A percentile compares a stretch with the other conserved stretches of the same genome.
Conservation (phyloP, 2,797 vertebrate species). For the Anguilla megastoma region DNA sequence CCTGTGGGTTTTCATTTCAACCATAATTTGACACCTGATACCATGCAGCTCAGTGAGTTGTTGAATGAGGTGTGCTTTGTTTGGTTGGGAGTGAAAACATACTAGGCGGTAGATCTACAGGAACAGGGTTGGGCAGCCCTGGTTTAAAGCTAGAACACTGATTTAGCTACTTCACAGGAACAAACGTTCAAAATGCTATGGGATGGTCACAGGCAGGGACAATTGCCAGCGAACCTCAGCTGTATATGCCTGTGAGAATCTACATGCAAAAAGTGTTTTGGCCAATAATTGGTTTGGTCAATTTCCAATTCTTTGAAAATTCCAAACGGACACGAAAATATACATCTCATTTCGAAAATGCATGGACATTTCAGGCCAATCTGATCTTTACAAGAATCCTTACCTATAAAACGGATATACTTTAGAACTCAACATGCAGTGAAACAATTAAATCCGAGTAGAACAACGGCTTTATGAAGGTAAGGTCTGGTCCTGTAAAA, state of each 20-base stretch:
- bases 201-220: too few relatives aligned
- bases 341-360: background rate
- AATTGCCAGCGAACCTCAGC: too few relatives aligned
- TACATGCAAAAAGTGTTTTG: background rate
- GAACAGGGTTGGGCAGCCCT: too few relatives aligned
- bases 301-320: background rate
- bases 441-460: slow-evolving; percentile 8
- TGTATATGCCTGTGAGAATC: background rate
- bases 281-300: background rate
- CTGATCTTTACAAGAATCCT: background rate
- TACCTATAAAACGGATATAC: background rate
- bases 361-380: background rate
- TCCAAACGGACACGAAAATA: background rate
- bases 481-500: slow-evolving; percentile 14
- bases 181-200: too few relatives aligned
- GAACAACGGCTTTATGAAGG: slow-evolving; percentile 5
- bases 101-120: too few relatives aligned
- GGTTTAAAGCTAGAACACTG: background rate
- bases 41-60: too few relatives aligned
- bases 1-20: too few relatives aligned
- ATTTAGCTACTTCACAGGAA: background rate
- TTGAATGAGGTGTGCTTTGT: background rate
- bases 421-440: background rate
- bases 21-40: too few relatives aligned
- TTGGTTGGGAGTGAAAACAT: too few relatives aligned